Percentiles rank a stretch among this genome's conserved stretches.
Evolutionary conservation across 2,113 vertebrate genomes (phyloP).

Genomic region (Acrocephalus kingi): DNA sequence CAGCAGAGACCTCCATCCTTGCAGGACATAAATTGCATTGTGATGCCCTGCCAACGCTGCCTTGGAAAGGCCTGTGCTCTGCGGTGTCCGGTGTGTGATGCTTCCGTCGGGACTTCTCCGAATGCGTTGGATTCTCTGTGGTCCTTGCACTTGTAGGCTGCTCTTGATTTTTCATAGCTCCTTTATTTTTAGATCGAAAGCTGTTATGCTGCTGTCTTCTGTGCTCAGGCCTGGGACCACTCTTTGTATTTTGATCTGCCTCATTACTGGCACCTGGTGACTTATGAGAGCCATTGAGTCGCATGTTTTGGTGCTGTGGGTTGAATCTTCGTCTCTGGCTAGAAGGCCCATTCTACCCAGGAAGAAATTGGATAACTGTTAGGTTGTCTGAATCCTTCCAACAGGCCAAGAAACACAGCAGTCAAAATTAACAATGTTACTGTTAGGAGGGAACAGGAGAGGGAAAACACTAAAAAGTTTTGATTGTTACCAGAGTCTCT

Average conservation of each 20-base stretch:
- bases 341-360: conserved; percentile 70
- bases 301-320: conserved; percentile 69
- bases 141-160: conserved; percentile 49
- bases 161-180: conserved; percentile 68
- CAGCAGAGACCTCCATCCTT: conserved; percentile 74
- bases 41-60: conserved; percentile 36
- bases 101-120: conserved; percentile 69
- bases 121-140: conserved; percentile 13
- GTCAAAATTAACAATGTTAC: background rate
- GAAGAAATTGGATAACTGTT: conserved; percentile 18
- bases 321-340: conserved; percentile 79
- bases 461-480: background rate
- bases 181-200: conserved; percentile 78
- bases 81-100: conserved; percentile 18
- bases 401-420: background rate
- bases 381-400: background rate
- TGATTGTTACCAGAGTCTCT: background rate
- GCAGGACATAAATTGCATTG: conserved; percentile 76
- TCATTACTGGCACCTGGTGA: conserved; percentile 57
- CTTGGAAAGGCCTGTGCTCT: conserved; percentile 67
- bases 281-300: conserved; percentile 68
- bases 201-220: conserved; percentile 74
- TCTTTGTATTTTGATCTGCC: conserved; percentile 54
- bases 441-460: background rate
- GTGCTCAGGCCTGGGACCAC: conserved; percentile 67